Evolutionary conservation across 1,140 invertebrate genomes (phyloP), one percentile per base, ranked within the genome.

Genomic region (Drosophila paulistorum): DNA sequence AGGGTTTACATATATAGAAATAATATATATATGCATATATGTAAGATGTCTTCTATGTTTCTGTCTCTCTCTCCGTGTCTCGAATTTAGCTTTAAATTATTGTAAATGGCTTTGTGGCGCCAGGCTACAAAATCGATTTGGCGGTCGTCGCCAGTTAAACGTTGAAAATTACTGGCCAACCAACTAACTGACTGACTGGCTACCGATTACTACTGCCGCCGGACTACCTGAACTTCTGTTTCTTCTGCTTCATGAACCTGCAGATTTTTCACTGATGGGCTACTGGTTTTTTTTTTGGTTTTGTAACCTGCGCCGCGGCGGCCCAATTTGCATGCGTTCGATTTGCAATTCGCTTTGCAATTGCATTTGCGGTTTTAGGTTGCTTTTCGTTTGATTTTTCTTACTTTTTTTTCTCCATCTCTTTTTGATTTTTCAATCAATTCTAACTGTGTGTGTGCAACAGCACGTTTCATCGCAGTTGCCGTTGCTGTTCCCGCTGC

Each of bases 71-170:
- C 7, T 48, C 2, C 9, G 7, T 51, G 17, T 51, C 57, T 59
- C 14, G 5, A 30, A 37, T 37, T 17, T 14, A 59, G 64, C 81
- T 85, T 85, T 86, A 86, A 86, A 86, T 81, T 87, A 79, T 78
- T 72, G 83, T 68, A 79, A 86, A 87, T 87, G 83, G 83, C 67
- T 60, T 68, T 73, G 83, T 86, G 83, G 83, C 83, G 83, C 83
- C 83, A 86, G 72, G 76, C 69, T 61, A 63, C 79, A 71, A 87
- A 86, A 87, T 86, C 83, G 83, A 86, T 86, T 86, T 86, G 79
- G 79, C 79, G 83, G 69, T 87, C 79, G 82, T 68, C 83, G 84
- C 79, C 83, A 86, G 84, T 87, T 86, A 86, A 86, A 86, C 84
- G 83, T 48, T 83, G 73, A 72, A 81, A 86, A 86, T 87, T 86